Conservation (phyloP, 2,888 invertebrate species). For the Nephrocerus scutellatus region DNA sequence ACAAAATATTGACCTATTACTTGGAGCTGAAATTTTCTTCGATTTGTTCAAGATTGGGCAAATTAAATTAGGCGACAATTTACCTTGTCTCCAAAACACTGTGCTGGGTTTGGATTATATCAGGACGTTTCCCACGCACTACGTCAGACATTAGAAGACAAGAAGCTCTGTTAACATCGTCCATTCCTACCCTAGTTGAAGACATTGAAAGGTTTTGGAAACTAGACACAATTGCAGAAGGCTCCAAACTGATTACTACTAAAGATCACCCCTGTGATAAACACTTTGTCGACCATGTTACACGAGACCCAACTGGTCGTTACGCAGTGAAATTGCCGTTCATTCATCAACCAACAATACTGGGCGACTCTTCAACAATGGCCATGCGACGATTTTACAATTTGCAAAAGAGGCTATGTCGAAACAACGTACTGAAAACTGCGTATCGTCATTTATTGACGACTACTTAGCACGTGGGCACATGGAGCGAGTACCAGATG, state of each 20-base stretch:
- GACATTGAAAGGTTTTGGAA: conserved; percentile 1
- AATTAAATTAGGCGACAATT: conserved; percentile 10
- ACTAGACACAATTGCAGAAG: conserved; percentile 3
- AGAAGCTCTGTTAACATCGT: no score
- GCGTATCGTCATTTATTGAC: conserved; percentile 12
- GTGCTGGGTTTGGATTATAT: conserved; percentile 19
- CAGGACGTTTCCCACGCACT: no score
- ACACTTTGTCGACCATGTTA: conserved; percentile 12
- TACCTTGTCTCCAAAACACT: conserved; percentile 20
- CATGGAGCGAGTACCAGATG: conserved; percentile 6
- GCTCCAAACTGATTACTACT: background rate
- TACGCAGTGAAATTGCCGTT: conserved; percentile 17
- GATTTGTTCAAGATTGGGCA: conserved; percentile 15
- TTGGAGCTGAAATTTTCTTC: conserved; percentile 18
- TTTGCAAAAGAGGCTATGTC: conserved; percentile 16
- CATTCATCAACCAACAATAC: conserved; percentile 1
- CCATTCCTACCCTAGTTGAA: no score
- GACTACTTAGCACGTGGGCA: background rate
- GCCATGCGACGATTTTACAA: conserved; percentile 16
- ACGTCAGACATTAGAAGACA: no score
- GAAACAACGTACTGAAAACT: conserved; percentile 10
- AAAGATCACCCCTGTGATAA: conserved; percentile 18
- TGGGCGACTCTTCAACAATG: conserved; percentile 15
- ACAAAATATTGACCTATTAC: conserved; percentile 12
- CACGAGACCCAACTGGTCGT: conserved; percentile 10